These are phyloP conservation scores for Hofmannophila pseudospretella DNA, from an alignment of 2,888 invertebrate species.

Conservation along the genomic window DNA sequence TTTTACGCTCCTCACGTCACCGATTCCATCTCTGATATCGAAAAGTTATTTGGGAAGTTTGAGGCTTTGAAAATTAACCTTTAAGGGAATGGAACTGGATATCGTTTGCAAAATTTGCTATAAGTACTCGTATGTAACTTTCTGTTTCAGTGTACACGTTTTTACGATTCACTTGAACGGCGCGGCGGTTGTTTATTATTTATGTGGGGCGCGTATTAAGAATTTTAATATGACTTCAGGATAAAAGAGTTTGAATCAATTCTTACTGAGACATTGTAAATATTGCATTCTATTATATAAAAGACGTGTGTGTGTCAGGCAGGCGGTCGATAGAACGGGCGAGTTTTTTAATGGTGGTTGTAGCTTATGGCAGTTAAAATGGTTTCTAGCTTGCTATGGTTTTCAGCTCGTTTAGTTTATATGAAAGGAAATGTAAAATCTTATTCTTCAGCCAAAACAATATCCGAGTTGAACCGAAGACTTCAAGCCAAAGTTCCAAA, in stretches of 20 bases:
- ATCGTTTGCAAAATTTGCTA: constrained; percentile 25
- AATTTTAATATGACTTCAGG: constrained; percentile 33
- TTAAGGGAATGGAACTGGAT: constrained; percentile 21
- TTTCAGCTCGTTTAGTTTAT: too few species aligned
- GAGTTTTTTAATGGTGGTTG: too few species aligned
- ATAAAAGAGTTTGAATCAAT: too few species aligned
- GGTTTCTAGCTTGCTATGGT: too few species aligned
- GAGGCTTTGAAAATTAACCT: constrained; percentile 32
- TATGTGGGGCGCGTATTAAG: constrained; percentile 36
- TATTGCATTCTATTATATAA: too few species aligned
- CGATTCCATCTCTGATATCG: constrained; percentile 34
- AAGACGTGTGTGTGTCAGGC: too few species aligned
- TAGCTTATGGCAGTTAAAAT: too few species aligned
- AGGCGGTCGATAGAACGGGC: too few species aligned
- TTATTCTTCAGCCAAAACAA: constrained; percentile 5
- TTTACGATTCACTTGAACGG: constrained; percentile 43
- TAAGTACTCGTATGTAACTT: constrained; percentile 31
- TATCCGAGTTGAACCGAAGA: constrained; percentile 1
- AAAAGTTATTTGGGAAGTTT: constrained; percentile 39
- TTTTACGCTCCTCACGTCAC: constrained; percentile 60
- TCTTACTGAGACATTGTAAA: too few species aligned
- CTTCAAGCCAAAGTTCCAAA: constrained; percentile 47
- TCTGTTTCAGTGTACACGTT: constrained; percentile 53
- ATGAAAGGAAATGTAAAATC: constrained; percentile 3
- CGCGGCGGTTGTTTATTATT: constrained; percentile 45